Evolutionary conservation across 2,113 vertebrate species (phyloP), one percentile per base, ranked within the genome.

Genomic region (Proterorhinus semilunaris): DNA sequence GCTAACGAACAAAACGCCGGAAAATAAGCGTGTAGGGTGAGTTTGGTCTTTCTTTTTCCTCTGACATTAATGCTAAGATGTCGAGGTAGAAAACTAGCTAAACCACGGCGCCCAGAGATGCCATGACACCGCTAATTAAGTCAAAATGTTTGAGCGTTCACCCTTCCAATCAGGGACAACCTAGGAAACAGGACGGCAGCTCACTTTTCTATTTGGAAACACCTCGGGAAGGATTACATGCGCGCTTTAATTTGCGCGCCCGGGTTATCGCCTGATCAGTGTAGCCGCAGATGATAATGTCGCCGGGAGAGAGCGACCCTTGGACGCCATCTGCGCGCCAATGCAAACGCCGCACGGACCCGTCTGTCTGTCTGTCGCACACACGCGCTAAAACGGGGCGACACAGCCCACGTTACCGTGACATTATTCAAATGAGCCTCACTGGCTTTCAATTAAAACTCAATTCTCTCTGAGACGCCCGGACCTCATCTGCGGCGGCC

Each of bases 391-490:
- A 10, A 58, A 21, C 6, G n/a, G 51, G 27, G 53, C 53, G 53
- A 55, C 17, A 27, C 53, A 58, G 55, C 55, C 55, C 55, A 58
- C 13, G 27, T 58, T 58, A 58, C 55, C 55, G 43, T 58, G 55
- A 58, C 55, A 58, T 58, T 58, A 58, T 58, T 58, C 27, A 58
- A 58, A 58, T 58, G 55, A 58, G 55, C 11, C 42, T 27, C 55
- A 42, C 55, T 58, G 13, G 55, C 55, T 58, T 58, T 58, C 27
- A 58, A 42, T 58, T 58, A 58, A 58, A 58, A 58, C 15, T 15
- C 55, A 58, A 58, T 58, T 58, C 27, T 42, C 11, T 42, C 6
- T 12, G 10, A 12, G 55, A 58, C 55, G 10, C 11, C 27, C 27
- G 43, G 42, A 58, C 55, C 55, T 58, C 55, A 58, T 58, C 27